Base-by-base conservation (phyloP, 2,888 invertebrate species). In the Lampropteryx suffumata region DNA sequence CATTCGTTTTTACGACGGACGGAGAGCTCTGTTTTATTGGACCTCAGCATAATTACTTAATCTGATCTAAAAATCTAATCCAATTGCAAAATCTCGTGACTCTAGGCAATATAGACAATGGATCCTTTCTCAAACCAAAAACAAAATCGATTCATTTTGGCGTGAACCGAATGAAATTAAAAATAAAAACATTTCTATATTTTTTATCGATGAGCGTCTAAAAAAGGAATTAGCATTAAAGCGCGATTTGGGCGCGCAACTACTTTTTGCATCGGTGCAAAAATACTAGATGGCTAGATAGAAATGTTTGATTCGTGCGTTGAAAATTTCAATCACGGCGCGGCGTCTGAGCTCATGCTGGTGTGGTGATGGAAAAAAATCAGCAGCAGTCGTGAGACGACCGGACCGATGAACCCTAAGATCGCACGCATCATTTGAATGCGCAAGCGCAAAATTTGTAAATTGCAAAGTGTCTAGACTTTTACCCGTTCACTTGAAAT, bases 401-500 rank as follows among this genome's bases (percentile, higher is more conserved):
- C 71, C 73, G 59, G 86, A 84, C 76, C 85, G 79, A 78, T 85
- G 88, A 88, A 87, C 88, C 72, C 71, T 63, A 64, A 72, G 63
- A 76, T 79, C 78, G 71, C 81, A 82, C 77, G 76, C 74, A 83
- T 82, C 79, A 86, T 86, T 87, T 74, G 76, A 79, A 87, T 87
- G 82, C 87, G 79, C 78, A 73, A 72, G 72, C 84, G 80, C 83
- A 80, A 80, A 83, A 84, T 85, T 78, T 79, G 80, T 77, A 84
- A 86, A 85, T 83, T 76, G 76, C 76, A 78, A 79, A 77, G 60
- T 67, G 85, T 84, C 88, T 85, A 86, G 85, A 83, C 82, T 80
- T 77, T 74, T 80, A 76, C 76, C 67, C 70, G 72, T 76, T 80
- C 82, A 75, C 73, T 57, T 32, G 34, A 24, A 58, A 49, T 61